Evolutionary conservation across 1,140 invertebrate genomes (phyloP), one percentile per base, ranked within the genome.

Genomic region (Drosophila mojavensis): DNA sequence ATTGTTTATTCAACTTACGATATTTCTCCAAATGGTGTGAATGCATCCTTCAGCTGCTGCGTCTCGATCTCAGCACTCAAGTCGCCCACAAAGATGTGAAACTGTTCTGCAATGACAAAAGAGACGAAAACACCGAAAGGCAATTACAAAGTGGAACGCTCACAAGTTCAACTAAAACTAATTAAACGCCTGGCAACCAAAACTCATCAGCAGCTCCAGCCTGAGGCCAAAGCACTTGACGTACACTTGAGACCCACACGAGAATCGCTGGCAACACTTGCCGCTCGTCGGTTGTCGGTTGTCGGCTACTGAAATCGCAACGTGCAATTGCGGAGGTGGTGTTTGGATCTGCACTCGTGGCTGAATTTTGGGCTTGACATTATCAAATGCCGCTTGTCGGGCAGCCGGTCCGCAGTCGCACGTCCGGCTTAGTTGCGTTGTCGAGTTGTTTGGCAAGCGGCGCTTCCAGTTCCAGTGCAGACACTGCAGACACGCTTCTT

Each of bases 51-150:
- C 24, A 99, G 94, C 53, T 98, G 97, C 92, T 99, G 97, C 48
- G 98, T 99, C 93, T 99, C 98, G 69, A 99, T 98, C 93, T 99
- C 99, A 17, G 98, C 98, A 93, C 98, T 99, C 55, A 99, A 94
- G 93, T 99, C 99, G 62, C 99, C 99, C 67, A 99, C 99, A 93
- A 99, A 99, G 94, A 99, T 99, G 94, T 99, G 98, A 94, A 98
- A 98, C 93, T 99, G 98, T 93, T 98, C 99, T 94, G 94, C 75
- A 93, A 94, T 91, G 91, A 93, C 43, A 80, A 75, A 76, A 41
- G 59, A 30, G 47, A 58, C 4, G 3, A 54, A 47, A 66, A 64
- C 50, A 61, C 26, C 1, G 2, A 51, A 55, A 63, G 72, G 30
- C 54, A 88, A 82, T 82, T 84, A 80, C 1, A 36, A 54, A 39